A percentile compares a stretch with the other conserved stretches of the same genome.
These are phyloP conservation scores for Drosophila nannoptera DNA, from an alignment of 1,140 invertebrate genomes.

Conservation along the genomic window DNA sequence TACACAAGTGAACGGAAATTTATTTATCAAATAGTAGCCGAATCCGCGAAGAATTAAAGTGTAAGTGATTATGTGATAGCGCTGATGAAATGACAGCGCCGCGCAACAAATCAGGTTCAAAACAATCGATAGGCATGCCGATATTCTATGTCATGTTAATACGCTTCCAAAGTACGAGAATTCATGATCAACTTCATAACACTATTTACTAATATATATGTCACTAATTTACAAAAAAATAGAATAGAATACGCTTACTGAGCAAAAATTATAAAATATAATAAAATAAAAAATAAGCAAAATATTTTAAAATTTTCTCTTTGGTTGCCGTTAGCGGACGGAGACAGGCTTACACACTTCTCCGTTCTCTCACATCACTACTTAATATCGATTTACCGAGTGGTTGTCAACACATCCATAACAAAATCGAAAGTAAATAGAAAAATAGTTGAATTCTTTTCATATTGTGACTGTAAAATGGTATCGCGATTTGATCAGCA, in stretches of 20 bases:
- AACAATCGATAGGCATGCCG: slow-evolving; percentile 20
- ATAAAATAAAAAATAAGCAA: too few species aligned
- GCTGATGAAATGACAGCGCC: slow-evolving; percentile 54
- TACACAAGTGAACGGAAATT: slow-evolving; percentile 40
- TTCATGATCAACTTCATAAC: too few species aligned
- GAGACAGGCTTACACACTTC: not conserved
- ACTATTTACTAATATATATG: too few species aligned
- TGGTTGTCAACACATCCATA: slow-evolving; percentile 22
- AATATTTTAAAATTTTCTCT: too few species aligned
- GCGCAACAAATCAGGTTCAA: slow-evolving; percentile 27
- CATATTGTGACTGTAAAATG: slow-evolving; percentile 44
- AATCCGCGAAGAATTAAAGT: slow-evolving; percentile 27
- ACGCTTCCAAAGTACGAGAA: too few species aligned
- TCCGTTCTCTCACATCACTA: slow-evolving; percentile 18
- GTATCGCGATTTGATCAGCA: slow-evolving; percentile 73
- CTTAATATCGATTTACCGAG: slow-evolving; percentile 15
- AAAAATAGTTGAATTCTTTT: slow-evolving; percentile 11
- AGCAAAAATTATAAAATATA: too few species aligned
- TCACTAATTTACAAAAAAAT: too few species aligned
- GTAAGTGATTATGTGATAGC: slow-evolving; percentile 69
- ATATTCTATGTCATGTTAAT: not conserved
- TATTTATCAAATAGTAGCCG: slow-evolving; percentile 35
- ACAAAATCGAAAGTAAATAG: slow-evolving; percentile 33
- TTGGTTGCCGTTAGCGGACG: too few species aligned
- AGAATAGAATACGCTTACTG: too few species aligned